Base-by-base conservation (phyloP, 2,113 vertebrate genomes). In the Agelaius phoeniceus region DNA sequence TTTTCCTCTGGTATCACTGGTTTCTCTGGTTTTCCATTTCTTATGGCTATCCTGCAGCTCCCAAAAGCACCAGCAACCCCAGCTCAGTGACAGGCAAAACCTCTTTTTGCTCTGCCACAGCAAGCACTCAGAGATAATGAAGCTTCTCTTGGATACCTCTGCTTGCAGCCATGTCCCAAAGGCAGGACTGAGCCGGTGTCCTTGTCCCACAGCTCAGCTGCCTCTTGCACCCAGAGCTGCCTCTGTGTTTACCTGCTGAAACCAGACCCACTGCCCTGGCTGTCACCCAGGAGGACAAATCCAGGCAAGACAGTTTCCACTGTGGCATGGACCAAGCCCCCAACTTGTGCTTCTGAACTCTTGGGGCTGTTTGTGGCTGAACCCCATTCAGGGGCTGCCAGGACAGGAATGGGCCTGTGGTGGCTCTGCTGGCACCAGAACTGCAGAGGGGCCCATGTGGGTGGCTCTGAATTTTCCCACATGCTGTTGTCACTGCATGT, bases 311-410 rank as follows among this genome's bases (percentile, higher is more conserved):
- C 7, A 2, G 8, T 22, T 87, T 57, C 59, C 2, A 21, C 30
- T 52, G 59, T 1, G 3, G 35, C 5, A 3, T 0, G 2, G 33
- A 58, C 66, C 33, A 59, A 33, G 44, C 30, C 51, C 35, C 18
- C 26, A 1, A 5, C 19, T 75, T 31, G 59, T 1, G 6, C 48
- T 49, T 46, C 5, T 1, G 15, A 68, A 11, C 2, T 10, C 23
- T 14, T 0, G 0, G 0, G 15, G 48, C 66, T 44, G 18, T 39
- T 66, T 23, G 61, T 4, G 11, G 37, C 46, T 3, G 2, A 83
- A 31, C 55, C n/a, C 4, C 3, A 6, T 3, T 13, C 4, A 1
- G 39, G 19, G 15, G 39, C 41, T 74, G 68, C 24, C 1, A 1
- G 17, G 35, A 28, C 1, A 2, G 41, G 28, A 85, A 51, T 2